phyloP scores from a whole-genome alignment of 2,888 invertebrate genomes.

The Anthophora plumipes region DNA sequence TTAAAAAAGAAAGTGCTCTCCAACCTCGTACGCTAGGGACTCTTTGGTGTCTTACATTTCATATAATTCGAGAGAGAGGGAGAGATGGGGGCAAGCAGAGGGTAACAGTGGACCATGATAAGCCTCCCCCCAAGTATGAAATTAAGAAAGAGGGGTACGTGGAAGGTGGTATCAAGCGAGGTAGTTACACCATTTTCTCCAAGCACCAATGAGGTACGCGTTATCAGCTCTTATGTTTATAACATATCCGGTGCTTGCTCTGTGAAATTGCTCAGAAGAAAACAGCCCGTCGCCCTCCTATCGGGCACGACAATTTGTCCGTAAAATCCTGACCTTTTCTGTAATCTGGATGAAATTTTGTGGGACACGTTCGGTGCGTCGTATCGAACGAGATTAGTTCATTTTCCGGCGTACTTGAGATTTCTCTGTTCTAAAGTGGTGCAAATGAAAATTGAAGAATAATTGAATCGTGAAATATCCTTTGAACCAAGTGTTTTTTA shows the following conservation, averaged over 20 bases:
- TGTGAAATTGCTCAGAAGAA: constrained; percentile 15
- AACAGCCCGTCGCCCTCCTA: constrained; percentile 18
- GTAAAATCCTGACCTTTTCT: background rate
- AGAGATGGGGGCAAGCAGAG: constrained; percentile 24
- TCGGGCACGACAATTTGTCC: constrained; percentile 22
- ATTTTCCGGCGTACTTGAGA: no score
- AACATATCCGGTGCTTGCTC: constrained; percentile 41
- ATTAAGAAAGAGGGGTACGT: constrained; percentile 58
- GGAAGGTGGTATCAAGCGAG: constrained; percentile 49
- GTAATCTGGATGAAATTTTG: constrained; percentile 5
- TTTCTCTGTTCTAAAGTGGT: no score
- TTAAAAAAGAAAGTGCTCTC: constrained; percentile 64
- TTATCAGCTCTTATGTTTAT: constrained; percentile 62
- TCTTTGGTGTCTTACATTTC: constrained; percentile 69
- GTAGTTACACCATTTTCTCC: constrained; percentile 65
- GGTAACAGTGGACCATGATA: constrained; percentile 60
- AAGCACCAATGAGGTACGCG: constrained; percentile 64
- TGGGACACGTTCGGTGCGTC: no score
- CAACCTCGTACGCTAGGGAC: constrained; percentile 48
- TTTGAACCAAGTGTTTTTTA: no score
- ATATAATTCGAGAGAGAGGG: constrained; percentile 57
- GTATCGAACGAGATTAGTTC: background rate
- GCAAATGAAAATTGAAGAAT: no score
- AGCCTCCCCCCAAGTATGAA: constrained; percentile 47
- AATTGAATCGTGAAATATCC: no score